Evolutionary conservation across 2,888 invertebrate genomes (phyloP), one percentile per base, ranked within the genome.

Genomic region (Frankliniella intonsa): DNA sequence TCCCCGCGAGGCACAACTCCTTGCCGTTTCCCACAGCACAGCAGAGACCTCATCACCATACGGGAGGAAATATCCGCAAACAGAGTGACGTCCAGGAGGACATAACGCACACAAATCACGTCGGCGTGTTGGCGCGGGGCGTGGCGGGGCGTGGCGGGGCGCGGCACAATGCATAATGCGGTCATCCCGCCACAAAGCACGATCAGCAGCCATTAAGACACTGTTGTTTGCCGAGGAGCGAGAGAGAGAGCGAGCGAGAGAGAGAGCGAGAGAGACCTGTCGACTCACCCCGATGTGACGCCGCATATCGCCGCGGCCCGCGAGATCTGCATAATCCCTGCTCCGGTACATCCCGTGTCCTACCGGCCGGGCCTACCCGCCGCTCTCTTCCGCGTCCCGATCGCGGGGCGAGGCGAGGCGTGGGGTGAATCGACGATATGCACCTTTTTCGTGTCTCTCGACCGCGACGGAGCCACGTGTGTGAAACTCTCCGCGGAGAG

Each of bases 21-120:
- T 5, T 38, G 38, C 38, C 38, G 38, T 38, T 38, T 38, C 38
- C 38, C 38, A 38, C 38, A 38, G 38, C 38, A 38, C 3, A 2
- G 3, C 38, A 5, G 5, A 5, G 2, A 2, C 38, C 38, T 38
- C 38, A 38, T 38, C 38, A 38, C 55, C 69, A 69, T 11, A 22
- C 22, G 25, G 25, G 25, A 25, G 25, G 12, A 76, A 76, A 76
- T 76, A 76, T 76, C 69, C 25, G 69, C 69, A 76, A 76, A 76
- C 69, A 76, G 22, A 22, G 25, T 25, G 69, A 76, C 69, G 69
- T 22, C 69, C 69, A 76, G 12, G 69, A 76, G 69, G 69, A 76
- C 69, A 76, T 76, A 76, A 76, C 69, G 69, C 25, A 76, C 69
- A 76, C 69, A 76, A 76, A 76, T 76, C 69, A 76, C 69, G 69